Evolutionary conservation across 1,140 invertebrate species (phyloP), one percentile per base, ranked within the genome.

Genomic region (Cydia splendana): DNA sequence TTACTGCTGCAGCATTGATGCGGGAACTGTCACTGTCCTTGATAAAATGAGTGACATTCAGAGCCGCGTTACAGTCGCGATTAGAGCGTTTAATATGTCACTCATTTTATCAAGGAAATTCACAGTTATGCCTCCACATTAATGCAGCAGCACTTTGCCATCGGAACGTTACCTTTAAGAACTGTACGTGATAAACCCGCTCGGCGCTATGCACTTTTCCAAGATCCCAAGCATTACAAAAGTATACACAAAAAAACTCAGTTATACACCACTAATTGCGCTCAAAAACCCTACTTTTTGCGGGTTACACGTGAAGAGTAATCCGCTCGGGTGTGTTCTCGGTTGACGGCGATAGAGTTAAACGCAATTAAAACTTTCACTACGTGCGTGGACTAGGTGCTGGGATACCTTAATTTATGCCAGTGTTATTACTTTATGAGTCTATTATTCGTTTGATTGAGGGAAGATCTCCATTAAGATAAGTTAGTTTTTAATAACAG

Each of bases 331-430:
- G 67, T 38, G 67, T 38, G n/a, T 34, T 38, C 84, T 88, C 83
- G 80, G 89, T 88, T 87, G 90, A 88, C 88, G 87, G 87, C 89
- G 89, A 92, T 91, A 90, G 89, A 90, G 87, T 85, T 85, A 81
- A 89, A 93, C 90, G 89, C 91, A 93, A 93, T 93, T 93, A 93
- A 93, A 93, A 93, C 89, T 93, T 93, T 89, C 81, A 88, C 87
- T 88, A 88, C 89, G 90, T 93, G 91, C 90, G 91, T 91, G 90
- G 88, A 88, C 88, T 87, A 87, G 85, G 83, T 87, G 84, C 84
- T 79, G 74, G 79, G 82, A 83, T 85, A 91, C 87, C 90, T 92
- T 92, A 91, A 93, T 91, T 93, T 93, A 91, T 91, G 88, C 88
- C 84, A 79, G 81, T 87, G 90, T 92, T 93, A 93, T 81, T 84